phyloP scores from a whole-genome alignment of 2,888 invertebrate species.

The Dusona sp. region DNA sequence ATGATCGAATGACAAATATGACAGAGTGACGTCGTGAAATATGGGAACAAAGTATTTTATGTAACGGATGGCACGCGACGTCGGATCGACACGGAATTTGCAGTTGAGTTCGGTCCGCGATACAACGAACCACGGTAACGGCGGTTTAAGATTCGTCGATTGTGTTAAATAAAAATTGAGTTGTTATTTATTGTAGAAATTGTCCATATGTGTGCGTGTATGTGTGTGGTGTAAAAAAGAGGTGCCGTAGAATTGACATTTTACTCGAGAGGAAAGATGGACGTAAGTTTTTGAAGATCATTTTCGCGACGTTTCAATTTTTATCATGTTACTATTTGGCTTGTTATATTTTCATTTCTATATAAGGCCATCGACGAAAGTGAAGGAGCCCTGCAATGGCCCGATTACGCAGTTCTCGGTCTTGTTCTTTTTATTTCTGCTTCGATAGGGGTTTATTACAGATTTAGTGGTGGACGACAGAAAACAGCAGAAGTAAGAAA shows the following conservation, averaged over 20 bases:
- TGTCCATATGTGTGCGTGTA: neutral
- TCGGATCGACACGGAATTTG: neutral
- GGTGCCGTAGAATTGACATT: neutral
- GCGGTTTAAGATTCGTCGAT: neutral
- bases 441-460: conserved; percentile 92
- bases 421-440: conserved; percentile 90
- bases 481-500: conserved; percentile 85
- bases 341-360: neutral
- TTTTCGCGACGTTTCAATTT: neutral
- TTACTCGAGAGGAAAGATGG: conserved; percentile 28
- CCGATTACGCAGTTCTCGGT: conserved; percentile 92
- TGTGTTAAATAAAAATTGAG: neutral
- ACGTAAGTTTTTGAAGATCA: conserved; percentile 49
- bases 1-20: conserved; percentile 19
- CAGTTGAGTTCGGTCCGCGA: conserved; percentile 4
- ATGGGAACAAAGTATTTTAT: conserved; percentile 43
- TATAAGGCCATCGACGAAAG: conserved; percentile 43
- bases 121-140: neutral
- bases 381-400: conserved; percentile 74
- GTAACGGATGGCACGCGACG: conserved; percentile 56
- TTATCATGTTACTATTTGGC: too few species aligned
- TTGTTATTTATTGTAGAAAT: neutral
- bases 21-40: conserved; percentile 40
- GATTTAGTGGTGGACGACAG: conserved; percentile 94
- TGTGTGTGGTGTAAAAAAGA: neutral